Evolutionary conservation across 92 coral and sea anemone genomes (phyloP).

Genomic region (Diadumene lineata): DNA sequence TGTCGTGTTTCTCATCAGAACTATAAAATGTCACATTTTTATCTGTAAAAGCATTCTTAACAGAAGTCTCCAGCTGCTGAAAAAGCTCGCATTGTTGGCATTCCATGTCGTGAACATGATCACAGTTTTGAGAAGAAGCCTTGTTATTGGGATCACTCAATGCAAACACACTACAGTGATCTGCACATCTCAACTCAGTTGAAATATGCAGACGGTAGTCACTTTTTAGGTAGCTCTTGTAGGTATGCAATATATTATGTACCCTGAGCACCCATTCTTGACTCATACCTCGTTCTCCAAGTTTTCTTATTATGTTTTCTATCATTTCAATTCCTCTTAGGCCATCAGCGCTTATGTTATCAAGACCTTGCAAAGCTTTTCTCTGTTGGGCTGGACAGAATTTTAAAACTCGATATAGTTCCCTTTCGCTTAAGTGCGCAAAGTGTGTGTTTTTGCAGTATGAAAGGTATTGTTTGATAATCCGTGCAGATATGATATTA

Average conservation of each 20-base stretch:
- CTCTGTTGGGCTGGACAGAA: slow-evolving; percentile 47
- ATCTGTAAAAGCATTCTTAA: slow-evolving; percentile 33
- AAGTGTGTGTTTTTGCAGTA: slow-evolving; percentile 40
- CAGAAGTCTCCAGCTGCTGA: slow-evolving; percentile 21
- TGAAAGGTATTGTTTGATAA: slow-evolving; percentile 42
- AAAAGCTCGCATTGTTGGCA: slow-evolving; percentile 35
- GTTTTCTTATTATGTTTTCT: slow-evolving; percentile 23
- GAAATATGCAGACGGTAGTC: slow-evolving; percentile 40
- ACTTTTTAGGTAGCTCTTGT: slow-evolving; percentile 46
- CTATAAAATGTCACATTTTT: slow-evolving; percentile 23
- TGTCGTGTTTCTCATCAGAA: slow-evolving; percentile 43
- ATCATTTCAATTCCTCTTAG: slow-evolving; percentile 36
- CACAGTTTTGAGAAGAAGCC: slow-evolving; percentile 34
- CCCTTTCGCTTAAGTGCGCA: slow-evolving; percentile 42
- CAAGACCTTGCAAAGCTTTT: slow-evolving; percentile 50
- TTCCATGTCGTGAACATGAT: slow-evolving; percentile 33
- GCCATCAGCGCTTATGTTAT: slow-evolving; percentile 46
- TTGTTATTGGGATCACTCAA: slow-evolving; percentile 50
- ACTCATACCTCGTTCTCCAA: slow-evolving; percentile 35
- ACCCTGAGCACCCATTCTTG: slow-evolving; percentile 30
- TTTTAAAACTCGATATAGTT: slow-evolving; percentile 44
- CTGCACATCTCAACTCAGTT: slow-evolving; percentile 42
- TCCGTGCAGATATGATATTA: slow-evolving; percentile 40
- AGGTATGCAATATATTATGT: slow-evolving; percentile 21
- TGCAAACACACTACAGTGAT: slow-evolving; percentile 51